Percentiles rank a stretch among this genome's conserved stretches.
These are phyloP conservation scores for Drosophila mettleri DNA, from an alignment of 2,888 invertebrate species.

Conservation along the genomic window DNA sequence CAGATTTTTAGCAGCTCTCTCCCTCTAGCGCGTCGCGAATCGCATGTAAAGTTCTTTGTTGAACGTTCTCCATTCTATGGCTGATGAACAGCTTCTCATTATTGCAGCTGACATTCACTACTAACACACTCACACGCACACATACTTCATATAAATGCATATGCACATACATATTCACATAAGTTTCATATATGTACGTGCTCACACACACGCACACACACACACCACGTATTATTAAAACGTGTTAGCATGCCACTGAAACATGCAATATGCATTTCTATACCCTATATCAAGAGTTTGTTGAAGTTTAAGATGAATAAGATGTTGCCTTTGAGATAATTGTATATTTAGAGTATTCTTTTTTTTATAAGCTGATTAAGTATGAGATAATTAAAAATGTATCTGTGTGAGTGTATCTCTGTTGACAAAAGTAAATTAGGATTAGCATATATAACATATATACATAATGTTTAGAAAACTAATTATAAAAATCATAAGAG, in stretches of 20 bases:
- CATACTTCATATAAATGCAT: neutral
- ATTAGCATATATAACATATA: too few relatives aligned
- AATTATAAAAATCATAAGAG: too few relatives aligned
- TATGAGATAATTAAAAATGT: too few relatives aligned
- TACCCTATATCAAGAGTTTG: constrained; percentile 19
- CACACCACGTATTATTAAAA: constrained; percentile 14
- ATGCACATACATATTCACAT: neutral
- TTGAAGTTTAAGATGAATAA: neutral
- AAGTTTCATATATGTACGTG: neutral
- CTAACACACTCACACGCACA: constrained; percentile 8
- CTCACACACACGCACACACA: neutral
- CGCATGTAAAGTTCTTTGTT: constrained; percentile 29
- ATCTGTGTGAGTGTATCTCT: too few relatives aligned
- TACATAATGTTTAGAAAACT: too few relatives aligned
- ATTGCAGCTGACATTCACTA: constrained; percentile 57
- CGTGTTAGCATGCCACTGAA: constrained; percentile 50
- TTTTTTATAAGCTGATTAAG: too few relatives aligned
- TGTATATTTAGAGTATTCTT: neutral
- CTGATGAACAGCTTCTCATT: constrained; percentile 60
- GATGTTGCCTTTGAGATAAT: neutral
- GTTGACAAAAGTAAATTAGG: too few relatives aligned
- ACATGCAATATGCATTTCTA: constrained; percentile 46
- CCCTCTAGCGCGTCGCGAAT: constrained; percentile 17
- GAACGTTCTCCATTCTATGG: constrained; percentile 20
- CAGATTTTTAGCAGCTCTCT: neutral